Base-by-base conservation (phyloP, 1,140 invertebrate genomes). In the Dendroctonus valens region DNA sequence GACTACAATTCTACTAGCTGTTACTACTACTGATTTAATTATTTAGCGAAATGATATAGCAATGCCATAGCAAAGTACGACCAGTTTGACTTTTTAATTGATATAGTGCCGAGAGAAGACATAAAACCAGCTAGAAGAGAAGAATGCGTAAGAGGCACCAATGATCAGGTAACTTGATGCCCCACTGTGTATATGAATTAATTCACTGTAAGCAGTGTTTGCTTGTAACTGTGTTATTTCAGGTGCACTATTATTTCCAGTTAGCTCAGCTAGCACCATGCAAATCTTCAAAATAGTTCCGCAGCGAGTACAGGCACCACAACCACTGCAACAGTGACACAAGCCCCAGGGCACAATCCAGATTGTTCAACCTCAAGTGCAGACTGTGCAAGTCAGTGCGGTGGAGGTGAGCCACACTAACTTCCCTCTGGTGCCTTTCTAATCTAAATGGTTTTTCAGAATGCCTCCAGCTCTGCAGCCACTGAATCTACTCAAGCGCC, bases 41-140 rank as follows among this genome's bases (percentile, higher is more conserved):
- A 70, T 73, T 7, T 59, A 97, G 86, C 86, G 96, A 70, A 98
- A 97, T 82, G 97, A 99, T 77, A 98, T 99, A 75, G 95, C 96
- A 7, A 96, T 96, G 89, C 96, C 0, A 97, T 99, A 64, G 91
- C 94, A 0, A 97, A 98, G 79, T 98, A 94, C 78, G 97, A 99
- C 77, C 96, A 98, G 79, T 99, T 99, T 84, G 97, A 99, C 80
- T 99, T 99, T 82, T 85, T 99, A 0, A 99, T 99, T 76, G 97
- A 99, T 79, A 99, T 99, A 80, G 96, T 99, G 44, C 97, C 97
- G 6, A 84, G 97, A 49, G 96, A 99, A 75, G 96, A 99, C 79
- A 86, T 96, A 6, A 98, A 97, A 80, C 87, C 91, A 37, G 83
- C 69, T 86, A 87, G 78, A 81, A 82, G 83, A 61, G 83, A 83